Evolutionary conservation across 2,113 vertebrate species (phyloP), one percentile per base, ranked within the genome.

Genomic region (Mobula hypostoma): DNA sequence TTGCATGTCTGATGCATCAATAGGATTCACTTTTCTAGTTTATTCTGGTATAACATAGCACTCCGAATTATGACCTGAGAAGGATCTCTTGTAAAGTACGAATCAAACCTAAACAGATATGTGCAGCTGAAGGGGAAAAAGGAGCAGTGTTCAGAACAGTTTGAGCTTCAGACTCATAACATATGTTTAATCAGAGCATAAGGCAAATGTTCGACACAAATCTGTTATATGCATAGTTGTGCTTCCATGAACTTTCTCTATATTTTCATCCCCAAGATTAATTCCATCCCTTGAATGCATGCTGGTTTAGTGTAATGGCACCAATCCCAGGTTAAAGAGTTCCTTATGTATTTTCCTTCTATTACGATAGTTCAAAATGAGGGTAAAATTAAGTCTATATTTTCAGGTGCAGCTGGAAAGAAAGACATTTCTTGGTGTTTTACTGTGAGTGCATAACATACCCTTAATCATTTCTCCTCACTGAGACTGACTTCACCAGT

Each of bases 1-100:
- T 83, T 36, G 80, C 80, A 83, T 56, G 80, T 24, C 80, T 87
- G 83, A 87, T 87, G 83, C 2, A 87, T 48, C 48, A 87, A 82
- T 87, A 58, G 24, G 24, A 27, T 4, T 5, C 24, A 48, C 83
- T 87, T 87, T 83, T 87, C 83, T 87, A 56, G 56, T 58, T 87
- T 7, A 27, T 61, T 58, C 0, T 29, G 21, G 14, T 21, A 32
- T 83, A 83, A 83, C 15, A 74, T 24, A 74, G 21, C 83, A 87
- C 9, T 29, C 83, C 11, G 21, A 87, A 56, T 36, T 14, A 70
- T 83, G 5, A 19, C 36, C 2, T 24, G 36, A 27, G 24, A 17
- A 19, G n/a, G 9, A 68, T 90, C 63, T 19, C n/a, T 32, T 90
- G 63, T n/a, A n/a, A 90, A 90, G 29, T 88, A 61, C 4, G 29